These are phyloP conservation scores for Apis laboriosa DNA, from an alignment of 1,140 invertebrate species.

Conservation along the genomic window DNA sequence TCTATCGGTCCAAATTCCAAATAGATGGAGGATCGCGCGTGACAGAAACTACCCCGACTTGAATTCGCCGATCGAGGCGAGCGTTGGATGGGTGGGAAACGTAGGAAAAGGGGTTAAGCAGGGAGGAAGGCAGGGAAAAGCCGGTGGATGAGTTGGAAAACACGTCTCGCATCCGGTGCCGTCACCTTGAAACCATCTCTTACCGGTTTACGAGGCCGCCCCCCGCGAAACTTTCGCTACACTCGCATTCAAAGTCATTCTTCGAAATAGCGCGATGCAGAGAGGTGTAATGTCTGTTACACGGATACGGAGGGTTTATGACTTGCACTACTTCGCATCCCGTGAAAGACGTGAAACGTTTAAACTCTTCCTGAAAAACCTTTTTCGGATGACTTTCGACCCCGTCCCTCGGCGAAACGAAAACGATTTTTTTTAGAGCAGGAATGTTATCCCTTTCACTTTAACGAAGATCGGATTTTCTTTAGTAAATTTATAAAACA, in stretches of 20 bases:
- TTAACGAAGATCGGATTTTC: constrained; percentile 10
- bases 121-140: constrained; percentile 14
- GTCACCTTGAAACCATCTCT: constrained; percentile 62
- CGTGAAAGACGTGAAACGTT: constrained; percentile 54
- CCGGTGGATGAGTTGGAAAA: constrained; percentile 50
- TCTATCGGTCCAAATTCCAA: not conserved
- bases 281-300: constrained; percentile 58
- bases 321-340: constrained; percentile 55
- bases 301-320: constrained; percentile 58
- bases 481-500: too few species aligned
- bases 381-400: constrained; percentile 48
- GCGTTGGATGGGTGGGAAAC: constrained; percentile 19
- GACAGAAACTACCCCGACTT: constrained; percentile 52
- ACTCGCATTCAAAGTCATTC: constrained; percentile 63
- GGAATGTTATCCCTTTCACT: constrained; percentile 9
- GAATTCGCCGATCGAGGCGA: constrained; percentile 37
- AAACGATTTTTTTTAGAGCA: not conserved
- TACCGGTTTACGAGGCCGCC: constrained; percentile 60
- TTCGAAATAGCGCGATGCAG: constrained; percentile 58
- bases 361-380: constrained; percentile 53
- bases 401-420: not conserved
- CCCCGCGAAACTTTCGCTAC: constrained; percentile 54
- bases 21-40: constrained; percentile 2
- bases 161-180: constrained; percentile 57
- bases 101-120: not conserved